phyloP scores from a whole-genome alignment of 2,113 vertebrate species.

The Syrmaticus mikado region DNA sequence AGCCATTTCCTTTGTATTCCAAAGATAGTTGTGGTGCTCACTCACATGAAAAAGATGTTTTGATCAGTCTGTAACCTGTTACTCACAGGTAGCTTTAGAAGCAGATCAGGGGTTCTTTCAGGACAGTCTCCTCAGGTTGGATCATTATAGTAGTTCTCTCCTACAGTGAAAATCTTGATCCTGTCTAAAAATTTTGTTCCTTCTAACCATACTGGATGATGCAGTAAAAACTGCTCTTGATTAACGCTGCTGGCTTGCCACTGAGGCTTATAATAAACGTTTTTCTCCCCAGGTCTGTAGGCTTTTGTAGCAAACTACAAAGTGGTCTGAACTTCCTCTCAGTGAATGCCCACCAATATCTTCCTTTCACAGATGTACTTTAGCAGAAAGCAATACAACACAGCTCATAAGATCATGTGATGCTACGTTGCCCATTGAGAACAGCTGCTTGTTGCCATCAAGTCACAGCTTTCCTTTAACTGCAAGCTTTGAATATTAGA shows the following conservation, averaged over 20 bases:
- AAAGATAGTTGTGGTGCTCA: not conserved
- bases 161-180: slow-evolving; percentile 19
- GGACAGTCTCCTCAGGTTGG: not conserved
- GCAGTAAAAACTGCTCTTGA: not conserved
- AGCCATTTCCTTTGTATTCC: not conserved
- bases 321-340: not conserved
- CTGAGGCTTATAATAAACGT: not conserved
- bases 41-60: not conserved
- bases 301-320: not conserved
- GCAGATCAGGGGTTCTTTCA: not conserved
- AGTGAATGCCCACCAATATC: not conserved
- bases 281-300: slow-evolving; percentile 19
- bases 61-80: not conserved
- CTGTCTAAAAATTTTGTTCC: not conserved
- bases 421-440: not conserved
- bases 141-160: slow-evolving; percentile 13
- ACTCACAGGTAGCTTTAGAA: not conserved
- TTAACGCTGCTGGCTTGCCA: not conserved
- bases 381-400: not conserved
- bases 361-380: not conserved
- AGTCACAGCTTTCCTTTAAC: not conserved
- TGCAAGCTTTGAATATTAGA: not conserved
- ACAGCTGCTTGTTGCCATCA: not conserved
- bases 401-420: not conserved
- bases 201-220: not conserved